Percentiles rank a stretch among this genome's conserved stretches.
Conservation (phyloP, 2,113 vertebrate genomes). For the Saguinus imperator region DNA sequence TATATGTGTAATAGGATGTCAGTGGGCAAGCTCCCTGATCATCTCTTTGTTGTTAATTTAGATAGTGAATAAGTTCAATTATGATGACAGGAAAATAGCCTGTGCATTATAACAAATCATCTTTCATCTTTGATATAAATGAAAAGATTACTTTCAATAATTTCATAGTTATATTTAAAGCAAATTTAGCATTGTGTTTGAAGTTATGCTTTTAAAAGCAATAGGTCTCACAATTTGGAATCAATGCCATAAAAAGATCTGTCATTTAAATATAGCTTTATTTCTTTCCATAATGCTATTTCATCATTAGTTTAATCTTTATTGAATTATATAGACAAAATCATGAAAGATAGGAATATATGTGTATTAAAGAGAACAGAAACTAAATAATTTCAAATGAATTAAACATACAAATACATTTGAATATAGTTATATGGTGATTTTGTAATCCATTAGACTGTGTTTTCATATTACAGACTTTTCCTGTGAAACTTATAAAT, state of each 20-base stretch:
- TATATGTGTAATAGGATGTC: slow-evolving; percentile 29
- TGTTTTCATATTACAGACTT: slow-evolving; percentile 25
- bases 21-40: slow-evolving; percentile 25
- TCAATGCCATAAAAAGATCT: slow-evolving; percentile 69
- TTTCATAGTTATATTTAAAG: slow-evolving; percentile 76
- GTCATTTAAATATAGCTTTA: slow-evolving; percentile 74
- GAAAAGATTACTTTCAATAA: slow-evolving; percentile 68
- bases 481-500: background rate
- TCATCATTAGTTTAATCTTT: slow-evolving; percentile 79
- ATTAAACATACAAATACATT: slow-evolving; percentile 57
- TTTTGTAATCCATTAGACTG: slow-evolving; percentile 15
- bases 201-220: slow-evolving; percentile 80
- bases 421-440: background rate
- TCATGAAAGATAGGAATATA: background rate
- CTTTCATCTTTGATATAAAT: slow-evolving; percentile 79
- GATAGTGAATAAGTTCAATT: slow-evolving; percentile 60
- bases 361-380: slow-evolving; percentile 50
- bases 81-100: slow-evolving; percentile 75
- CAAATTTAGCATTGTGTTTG: slow-evolving; percentile 79
- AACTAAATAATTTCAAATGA: slow-evolving; percentile 54
- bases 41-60: slow-evolving; percentile 64
- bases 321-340: slow-evolving; percentile 72
- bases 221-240: slow-evolving; percentile 64
- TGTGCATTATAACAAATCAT: slow-evolving; percentile 71
- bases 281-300: slow-evolving; percentile 52